Evolutionary conservation across 2,113 vertebrate genomes (phyloP).

Genomic region (Oxygymnocypris stewartii): DNA sequence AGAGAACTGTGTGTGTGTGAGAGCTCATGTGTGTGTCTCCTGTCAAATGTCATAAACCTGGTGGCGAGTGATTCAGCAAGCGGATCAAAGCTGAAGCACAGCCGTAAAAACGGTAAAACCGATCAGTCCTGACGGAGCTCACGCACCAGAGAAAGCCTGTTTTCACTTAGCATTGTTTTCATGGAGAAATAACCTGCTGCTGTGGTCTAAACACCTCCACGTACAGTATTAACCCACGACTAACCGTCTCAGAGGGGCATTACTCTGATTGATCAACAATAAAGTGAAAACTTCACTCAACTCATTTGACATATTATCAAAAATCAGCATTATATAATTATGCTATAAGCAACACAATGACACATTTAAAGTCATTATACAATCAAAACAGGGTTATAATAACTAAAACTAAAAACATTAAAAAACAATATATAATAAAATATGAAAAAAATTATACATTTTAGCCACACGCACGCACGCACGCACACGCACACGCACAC

Average conservation of each 20-base stretch:
- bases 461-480: no score
- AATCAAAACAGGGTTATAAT: no score
- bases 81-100: conserved; percentile 48
- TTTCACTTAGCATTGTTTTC: conserved; percentile 39
- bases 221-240: not conserved
- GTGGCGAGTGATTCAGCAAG: conserved; percentile 28
- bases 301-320: not conserved
- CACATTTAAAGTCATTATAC: no score
- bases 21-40: conserved; percentile 18
- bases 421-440: no score
- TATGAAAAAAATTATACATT: no score
- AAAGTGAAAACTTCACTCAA: not conserved
- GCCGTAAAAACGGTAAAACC: conserved; percentile 26
- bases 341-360: not conserved
- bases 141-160: conserved; percentile 24
- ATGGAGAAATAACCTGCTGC: not conserved
- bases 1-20: not conserved
- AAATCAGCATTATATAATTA: no score
- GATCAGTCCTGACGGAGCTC: conserved; percentile 38
- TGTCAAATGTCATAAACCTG: conserved; percentile 45
- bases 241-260: not conserved
- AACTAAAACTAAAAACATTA: no score
- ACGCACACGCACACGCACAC: no score
- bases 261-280: not conserved
- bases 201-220: not conserved